These are phyloP conservation scores for Cinclus cinclus DNA, from an alignment of 2,113 vertebrate genomes.

Conservation along the genomic window DNA sequence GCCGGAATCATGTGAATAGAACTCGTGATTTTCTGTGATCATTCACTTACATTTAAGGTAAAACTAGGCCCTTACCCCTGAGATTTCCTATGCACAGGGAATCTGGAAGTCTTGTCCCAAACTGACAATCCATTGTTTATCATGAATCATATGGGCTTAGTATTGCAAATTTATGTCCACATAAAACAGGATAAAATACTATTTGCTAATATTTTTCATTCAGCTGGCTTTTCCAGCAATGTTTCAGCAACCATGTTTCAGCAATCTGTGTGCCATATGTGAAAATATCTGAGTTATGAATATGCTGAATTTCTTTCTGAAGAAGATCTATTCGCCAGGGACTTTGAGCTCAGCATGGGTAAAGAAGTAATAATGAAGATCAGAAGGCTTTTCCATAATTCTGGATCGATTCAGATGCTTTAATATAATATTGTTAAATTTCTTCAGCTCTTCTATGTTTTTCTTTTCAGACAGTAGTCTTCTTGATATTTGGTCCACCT, in stretches of 20 bases:
- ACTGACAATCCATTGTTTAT: neutral
- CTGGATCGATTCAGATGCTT: constrained; percentile 65
- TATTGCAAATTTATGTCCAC: neutral
- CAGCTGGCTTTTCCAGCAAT: neutral
- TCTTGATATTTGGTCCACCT: constrained; percentile 71
- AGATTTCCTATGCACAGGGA: neutral
- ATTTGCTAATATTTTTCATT: neutral
- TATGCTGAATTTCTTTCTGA: neutral
- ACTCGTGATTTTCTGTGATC: neutral
- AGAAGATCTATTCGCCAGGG: neutral
- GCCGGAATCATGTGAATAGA: neutral
- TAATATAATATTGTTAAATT: constrained; percentile 73
- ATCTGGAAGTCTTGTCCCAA: neutral
- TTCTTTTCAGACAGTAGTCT: constrained; percentile 67
- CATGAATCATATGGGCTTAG: neutral
- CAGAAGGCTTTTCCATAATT: constrained; percentile 22
- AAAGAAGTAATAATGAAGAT: neutral
- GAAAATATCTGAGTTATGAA: neutral
- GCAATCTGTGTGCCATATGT: neutral
- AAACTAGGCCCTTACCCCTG: neutral
- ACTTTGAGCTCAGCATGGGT: neutral
- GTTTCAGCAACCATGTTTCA: neutral
- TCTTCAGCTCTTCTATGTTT: constrained; percentile 75
- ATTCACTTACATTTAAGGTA: neutral
- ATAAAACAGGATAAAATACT: neutral